Evolutionary conservation across 2,888 invertebrate genomes (phyloP).

Genomic region (Graphium colonna): DNA sequence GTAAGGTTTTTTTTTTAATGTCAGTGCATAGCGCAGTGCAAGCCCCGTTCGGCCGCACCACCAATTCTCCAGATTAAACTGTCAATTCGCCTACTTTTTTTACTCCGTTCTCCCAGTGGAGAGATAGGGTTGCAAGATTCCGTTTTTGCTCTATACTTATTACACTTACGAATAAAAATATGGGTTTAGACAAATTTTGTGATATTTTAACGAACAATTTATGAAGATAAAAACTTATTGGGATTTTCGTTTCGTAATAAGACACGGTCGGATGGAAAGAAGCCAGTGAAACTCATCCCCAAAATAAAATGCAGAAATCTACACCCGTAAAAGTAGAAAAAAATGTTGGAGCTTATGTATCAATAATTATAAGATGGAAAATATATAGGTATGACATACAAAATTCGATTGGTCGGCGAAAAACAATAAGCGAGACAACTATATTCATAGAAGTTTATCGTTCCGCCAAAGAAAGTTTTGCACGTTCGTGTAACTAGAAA

Average conservation of each 20-base stretch:
- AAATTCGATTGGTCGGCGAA: not conserved
- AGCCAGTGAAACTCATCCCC: no score
- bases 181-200: not conserved
- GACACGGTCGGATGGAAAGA: no score
- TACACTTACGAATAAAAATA: no score
- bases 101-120: slow-evolving; percentile 33
- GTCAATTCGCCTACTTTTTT: slow-evolving; percentile 62
- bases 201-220: no score
- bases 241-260: no score
- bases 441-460: not conserved
- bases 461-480: slow-evolving; percentile 5
- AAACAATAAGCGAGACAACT: slow-evolving; percentile 15
- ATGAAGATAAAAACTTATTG: no score
- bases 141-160: not conserved
- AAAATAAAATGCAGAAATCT: no score
- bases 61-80: slow-evolving; percentile 66
- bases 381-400: no score
- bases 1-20: slow-evolving; percentile 29
- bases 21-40: slow-evolving; percentile 27
- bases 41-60: slow-evolving; percentile 44
- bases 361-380: no score
- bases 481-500: not conserved
- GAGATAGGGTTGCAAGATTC: slow-evolving; percentile 25
- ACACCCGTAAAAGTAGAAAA: no score
- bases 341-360: no score